phyloP scores from a whole-genome alignment of 1,140 invertebrate genomes.

The Zaprionus capensis region DNA sequence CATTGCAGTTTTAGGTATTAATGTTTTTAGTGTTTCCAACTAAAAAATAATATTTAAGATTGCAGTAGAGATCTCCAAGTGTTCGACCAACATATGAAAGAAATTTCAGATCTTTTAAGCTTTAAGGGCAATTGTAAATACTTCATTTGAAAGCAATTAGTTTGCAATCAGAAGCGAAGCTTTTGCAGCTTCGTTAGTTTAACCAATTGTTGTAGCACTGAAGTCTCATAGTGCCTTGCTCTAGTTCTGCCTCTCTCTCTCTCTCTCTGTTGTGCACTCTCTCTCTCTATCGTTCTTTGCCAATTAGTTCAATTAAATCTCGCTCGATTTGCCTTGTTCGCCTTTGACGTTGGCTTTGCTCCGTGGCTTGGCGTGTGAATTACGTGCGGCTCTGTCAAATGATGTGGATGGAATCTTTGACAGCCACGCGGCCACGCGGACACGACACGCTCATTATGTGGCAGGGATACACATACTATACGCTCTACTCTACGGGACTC shows the following conservation, averaged over 20 bases:
- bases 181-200: not conserved
- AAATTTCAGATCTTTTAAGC: not conserved
- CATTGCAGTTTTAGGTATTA: no score
- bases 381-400: conserved; percentile 72
- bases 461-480: conserved; percentile 34
- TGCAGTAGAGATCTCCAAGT: no score
- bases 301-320: conserved; percentile 67
- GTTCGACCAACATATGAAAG: no score
- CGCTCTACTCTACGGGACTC: not conserved
- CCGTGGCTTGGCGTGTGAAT: conserved; percentile 50
- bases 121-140: not conserved
- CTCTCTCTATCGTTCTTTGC: not conserved
- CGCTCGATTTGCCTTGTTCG: conserved; percentile 59
- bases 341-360: conserved; percentile 57
- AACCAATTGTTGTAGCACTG: not conserved
- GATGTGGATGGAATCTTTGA: conserved; percentile 78
- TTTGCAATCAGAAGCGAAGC: not conserved
- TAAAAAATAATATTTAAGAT: no score
- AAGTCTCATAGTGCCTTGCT: not conserved
- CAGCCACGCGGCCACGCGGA: conserved; percentile 66
- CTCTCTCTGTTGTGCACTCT: not conserved
- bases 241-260: not conserved
- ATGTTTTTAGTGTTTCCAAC: no score
- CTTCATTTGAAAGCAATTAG: not conserved
- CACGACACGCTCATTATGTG: conserved; percentile 69